Base-by-base conservation (phyloP, 2,113 vertebrate species). In the Oriolus oriolus region DNA sequence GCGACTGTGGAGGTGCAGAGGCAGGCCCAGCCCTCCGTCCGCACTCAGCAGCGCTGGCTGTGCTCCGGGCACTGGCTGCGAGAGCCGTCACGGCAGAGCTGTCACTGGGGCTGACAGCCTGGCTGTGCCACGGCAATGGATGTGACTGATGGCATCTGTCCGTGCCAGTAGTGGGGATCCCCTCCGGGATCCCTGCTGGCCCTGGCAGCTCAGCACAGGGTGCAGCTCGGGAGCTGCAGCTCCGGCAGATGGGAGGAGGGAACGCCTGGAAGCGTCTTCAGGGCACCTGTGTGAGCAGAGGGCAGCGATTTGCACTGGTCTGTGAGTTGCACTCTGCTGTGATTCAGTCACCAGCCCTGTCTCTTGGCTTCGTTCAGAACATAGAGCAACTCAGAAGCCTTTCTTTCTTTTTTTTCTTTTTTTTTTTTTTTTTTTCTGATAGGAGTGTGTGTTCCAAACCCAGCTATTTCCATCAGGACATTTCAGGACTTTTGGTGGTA, bases 131-230 rank as follows among this genome's bases (percentile, higher is more conserved):
- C 0, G 0, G 70, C 22, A 92, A 30, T 59, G 68, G 69, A 56
- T 90, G 59, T 73, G 94, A 93, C 81, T 45, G 93, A 11, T 84
- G 95, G 71, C 95, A 94, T 78, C 94, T 95, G 90, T 27, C 84
- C 1, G 0, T 73, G 88, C 57, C 1, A 1, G 44, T 2, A 4
- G 28, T 11, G 37, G 74, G 80, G 35, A 74, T 70, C 21, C 49
- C 63, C 75, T 81, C 18, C 2, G 3, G 85, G 47, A 49, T 49
- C 47, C 47, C 47, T 24, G 47, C 47, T 1, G 7, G 77, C 85
- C 50, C 19, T 45, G 47, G 74, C 84, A 75, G 63, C 74, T 28
- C 16, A 39, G 73, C 39, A 17, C 3, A 3, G 74, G n/a, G 21
- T 4, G 15, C 44, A 13, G 63, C 64, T 52, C 14, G 3, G 59